These are phyloP conservation scores for Cyclura pinguis DNA, from an alignment of 2,797 vertebrate genomes.

Conservation along the genomic window DNA sequence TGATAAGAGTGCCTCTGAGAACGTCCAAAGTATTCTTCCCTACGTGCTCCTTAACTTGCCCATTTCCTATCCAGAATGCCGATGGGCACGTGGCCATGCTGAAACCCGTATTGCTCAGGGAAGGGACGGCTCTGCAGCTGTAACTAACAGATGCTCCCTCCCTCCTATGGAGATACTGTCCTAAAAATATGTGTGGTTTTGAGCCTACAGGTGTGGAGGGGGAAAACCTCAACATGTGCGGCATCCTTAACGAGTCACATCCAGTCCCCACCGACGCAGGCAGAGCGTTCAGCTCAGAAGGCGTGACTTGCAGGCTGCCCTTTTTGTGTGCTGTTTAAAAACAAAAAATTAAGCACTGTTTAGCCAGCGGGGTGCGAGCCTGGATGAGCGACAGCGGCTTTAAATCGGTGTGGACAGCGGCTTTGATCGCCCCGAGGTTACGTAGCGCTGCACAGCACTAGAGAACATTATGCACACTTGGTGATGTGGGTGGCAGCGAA, in stretches of 20 bases:
- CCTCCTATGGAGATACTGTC: not conserved
- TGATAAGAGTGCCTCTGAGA: not conserved
- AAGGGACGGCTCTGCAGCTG: too few relatives aligned
- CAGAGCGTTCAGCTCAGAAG: not conserved
- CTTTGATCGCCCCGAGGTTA: not conserved
- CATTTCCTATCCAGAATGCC: not conserved
- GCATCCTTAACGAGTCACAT: not conserved
- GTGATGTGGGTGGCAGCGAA: not conserved
- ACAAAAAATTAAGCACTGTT: not conserved
- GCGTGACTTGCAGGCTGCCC: not conserved
- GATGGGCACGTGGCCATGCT: not conserved
- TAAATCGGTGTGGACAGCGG: constrained; percentile 3
- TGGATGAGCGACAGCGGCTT: not conserved
- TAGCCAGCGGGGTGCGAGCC: not conserved
- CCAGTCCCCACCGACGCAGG: too few relatives aligned
- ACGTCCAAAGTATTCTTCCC: not conserved
- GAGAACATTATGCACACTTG: not conserved
- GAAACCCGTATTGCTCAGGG: not conserved
- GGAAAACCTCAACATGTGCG: not conserved
- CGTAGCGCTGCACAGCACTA: not conserved
- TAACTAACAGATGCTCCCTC: not conserved
- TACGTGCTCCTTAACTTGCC: not conserved
- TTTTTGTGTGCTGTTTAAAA: not conserved
- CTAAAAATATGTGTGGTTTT: not conserved
- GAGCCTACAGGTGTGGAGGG: too few relatives aligned